Evolutionary conservation across 2,888 invertebrate species (phyloP).

Genomic region (Dichetophora obliterata): DNA sequence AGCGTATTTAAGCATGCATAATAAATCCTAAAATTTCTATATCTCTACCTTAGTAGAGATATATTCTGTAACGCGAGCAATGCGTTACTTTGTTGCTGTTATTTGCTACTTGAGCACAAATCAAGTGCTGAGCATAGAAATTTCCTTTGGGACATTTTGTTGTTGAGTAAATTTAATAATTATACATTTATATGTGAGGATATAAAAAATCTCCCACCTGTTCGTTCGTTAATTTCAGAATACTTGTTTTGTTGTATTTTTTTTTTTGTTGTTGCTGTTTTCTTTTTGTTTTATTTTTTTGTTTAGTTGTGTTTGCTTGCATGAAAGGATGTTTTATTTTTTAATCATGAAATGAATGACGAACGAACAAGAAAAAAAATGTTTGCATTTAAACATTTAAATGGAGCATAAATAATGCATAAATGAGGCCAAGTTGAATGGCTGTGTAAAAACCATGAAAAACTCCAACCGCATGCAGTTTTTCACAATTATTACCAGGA

Average conservation of each 20-base stretch:
- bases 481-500: background rate
- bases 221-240: background rate
- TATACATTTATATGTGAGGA: no score
- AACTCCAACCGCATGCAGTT: background rate
- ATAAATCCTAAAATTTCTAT: background rate
- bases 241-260: background rate
- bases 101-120: constrained; percentile 36
- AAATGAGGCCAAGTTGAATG: constrained; percentile 33
- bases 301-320: background rate
- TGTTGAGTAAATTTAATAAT: background rate
- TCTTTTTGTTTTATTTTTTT: background rate
- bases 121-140: constrained; percentile 38
- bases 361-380: background rate
- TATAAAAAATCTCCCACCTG: background rate
- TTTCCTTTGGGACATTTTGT: constrained; percentile 39
- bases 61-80: no score
- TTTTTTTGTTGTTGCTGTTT: background rate
- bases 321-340: constrained; percentile 8
- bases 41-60: no score
- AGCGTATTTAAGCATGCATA: background rate
- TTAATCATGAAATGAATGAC: background rate
- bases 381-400: constrained; percentile 29
- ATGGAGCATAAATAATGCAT: background rate
- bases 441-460: constrained; percentile 4
- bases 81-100: background rate